Evolutionary conservation across 2,888 invertebrate genomes (phyloP), one percentile per base, ranked within the genome.

Genomic region (Eupithecia insigniata): DNA sequence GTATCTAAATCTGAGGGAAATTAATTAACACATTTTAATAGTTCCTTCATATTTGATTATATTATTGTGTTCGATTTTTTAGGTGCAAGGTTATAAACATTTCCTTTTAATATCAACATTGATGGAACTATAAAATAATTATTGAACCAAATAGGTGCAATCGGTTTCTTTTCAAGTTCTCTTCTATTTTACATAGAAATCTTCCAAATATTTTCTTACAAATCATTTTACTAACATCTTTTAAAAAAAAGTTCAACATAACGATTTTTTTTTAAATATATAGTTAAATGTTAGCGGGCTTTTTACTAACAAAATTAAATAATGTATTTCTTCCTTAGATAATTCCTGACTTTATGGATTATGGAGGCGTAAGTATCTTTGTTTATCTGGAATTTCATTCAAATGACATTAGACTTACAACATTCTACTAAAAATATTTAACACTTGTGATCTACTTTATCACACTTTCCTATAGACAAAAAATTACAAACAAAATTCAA

Each of bases 251-350:
- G n/a, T 14, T 46, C 2, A 1, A 46, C 1, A 0, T 46, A 46
- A n/a, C 22, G 12, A 55, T 60, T 60, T n/a, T n/a, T n/a, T n/a
- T n/a, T n/a, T n/a, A n/a, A n/a, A n/a, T n/a, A n/a, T n/a, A n/a
- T n/a, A n/a, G n/a, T n/a, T n/a, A n/a, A n/a, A n/a, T n/a, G 30
- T 62, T 69, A 60, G 67, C 46, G 8, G 46, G 64, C 70, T 30
- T 43, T 60, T 26, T 34, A 70, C 64, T 73, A 67, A 73, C 70
- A 67, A n/a, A n/a, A n/a, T n/a, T n/a, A n/a, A 43, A 43, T 36
- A 2, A 46, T 36, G 51, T 67, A 43, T 86, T 85, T 86, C 74
- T 87, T 86, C 81, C 82, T 26, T 88, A 88, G 87, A 76, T 46
- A 71, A 66, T 69, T 67, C 66, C 30, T 58, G 76, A 77, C 34